Evolutionary conservation across 2,113 vertebrate genomes (phyloP), one percentile per base, ranked within the genome.

Genomic region (Cervus canadensis): DNA sequence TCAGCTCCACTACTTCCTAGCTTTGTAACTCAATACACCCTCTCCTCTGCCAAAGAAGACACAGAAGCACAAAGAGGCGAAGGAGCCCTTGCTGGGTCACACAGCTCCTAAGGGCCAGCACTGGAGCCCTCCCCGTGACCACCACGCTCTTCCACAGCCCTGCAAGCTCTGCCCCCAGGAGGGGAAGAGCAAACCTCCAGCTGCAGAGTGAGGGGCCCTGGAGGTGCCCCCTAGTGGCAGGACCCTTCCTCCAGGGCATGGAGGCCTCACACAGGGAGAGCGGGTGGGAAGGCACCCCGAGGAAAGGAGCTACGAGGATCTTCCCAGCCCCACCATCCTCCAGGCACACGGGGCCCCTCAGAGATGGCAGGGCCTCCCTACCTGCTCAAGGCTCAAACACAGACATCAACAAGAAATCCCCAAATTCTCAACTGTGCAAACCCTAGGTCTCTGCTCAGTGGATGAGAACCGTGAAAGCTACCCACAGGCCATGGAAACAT

Each of bases 281-380:
- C 7, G 3, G 15, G 28, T 33, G 17, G 17, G 33, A 45, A 40
- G 57, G 45, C 0, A 0, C 19, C 48, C 1, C 0, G 5, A 3
- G 13, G 40, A 59, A 52, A 28, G 26, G 48, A 78, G 56, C 26
- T 0, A 76, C 15, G 23, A 78, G 56, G 15, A 7, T 67, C 23
- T 14, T 26, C n/a, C 50, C 17, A 5, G 30, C 17, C 90, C 50
- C 13, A 21, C 60, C 67, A 40, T 43, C 12, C 36, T 14, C 36
- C 43, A 36, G 40, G 12, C n/a, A 13, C 16, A 36, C 19, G 0
- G 3, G 11, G 54, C 43, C 82, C 45, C 19, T 23, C 54, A 21
- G 9, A 25, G 25, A 45, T 56, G n/a, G 45, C 14, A 13, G 8
- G 14, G 40, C n/a, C 19, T n/a, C 2, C 0, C 28, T 15, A 1